Percentiles rank a stretch among this genome's conserved stretches.
phyloP scores from a whole-genome alignment of 2,113 vertebrate genomes.

The Casuarius casuarius region DNA sequence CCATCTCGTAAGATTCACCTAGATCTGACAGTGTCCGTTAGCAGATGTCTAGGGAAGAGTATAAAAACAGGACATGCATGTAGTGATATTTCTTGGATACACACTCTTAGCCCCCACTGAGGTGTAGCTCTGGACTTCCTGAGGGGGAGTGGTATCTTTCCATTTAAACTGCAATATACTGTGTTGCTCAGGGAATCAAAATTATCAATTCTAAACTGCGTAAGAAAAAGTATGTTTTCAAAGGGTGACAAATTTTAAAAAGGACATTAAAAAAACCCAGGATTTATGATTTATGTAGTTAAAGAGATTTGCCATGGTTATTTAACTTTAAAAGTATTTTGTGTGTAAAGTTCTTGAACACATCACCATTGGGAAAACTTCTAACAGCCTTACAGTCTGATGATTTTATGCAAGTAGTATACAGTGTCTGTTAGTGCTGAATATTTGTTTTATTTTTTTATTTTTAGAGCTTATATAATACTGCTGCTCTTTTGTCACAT shows the following conservation, averaged over 20 bases:
- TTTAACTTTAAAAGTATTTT: background rate
- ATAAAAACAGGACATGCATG: fast-evolving
- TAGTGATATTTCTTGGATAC: background rate
- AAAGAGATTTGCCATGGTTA: background rate
- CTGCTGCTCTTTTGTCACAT: background rate
- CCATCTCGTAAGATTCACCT: background rate
- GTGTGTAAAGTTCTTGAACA: background rate
- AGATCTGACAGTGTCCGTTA: background rate
- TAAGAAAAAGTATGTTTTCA: background rate
- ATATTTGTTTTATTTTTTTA: background rate
- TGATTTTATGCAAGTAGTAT: background rate
- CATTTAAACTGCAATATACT: background rate
- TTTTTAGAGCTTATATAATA: background rate
- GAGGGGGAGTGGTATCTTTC: background rate
- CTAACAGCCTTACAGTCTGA: background rate
- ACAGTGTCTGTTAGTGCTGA: background rate
- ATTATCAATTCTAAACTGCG: background rate
- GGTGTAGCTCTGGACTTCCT: background rate
- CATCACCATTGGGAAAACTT: background rate
- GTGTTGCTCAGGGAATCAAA: background rate
- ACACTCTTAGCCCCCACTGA: background rate
- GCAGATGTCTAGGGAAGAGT: background rate
- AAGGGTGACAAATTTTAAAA: background rate
- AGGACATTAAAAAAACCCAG: background rate
- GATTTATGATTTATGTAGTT: background rate